These are phyloP conservation scores for Phylloscopus trochilus DNA, from an alignment of 2,113 vertebrate species.

Conservation along the genomic window DNA sequence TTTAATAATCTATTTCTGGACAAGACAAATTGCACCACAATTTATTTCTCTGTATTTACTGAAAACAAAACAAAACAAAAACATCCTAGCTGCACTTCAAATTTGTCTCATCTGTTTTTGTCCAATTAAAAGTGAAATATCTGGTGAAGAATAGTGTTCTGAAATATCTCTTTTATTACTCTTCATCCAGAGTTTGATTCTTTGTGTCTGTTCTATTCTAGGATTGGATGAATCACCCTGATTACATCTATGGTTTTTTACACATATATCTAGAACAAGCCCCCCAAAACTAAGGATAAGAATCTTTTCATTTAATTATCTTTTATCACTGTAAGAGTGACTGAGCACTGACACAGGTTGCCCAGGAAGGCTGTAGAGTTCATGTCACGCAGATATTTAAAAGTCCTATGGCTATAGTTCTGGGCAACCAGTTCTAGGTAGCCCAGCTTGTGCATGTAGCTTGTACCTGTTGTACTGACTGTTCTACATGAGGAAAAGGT, in stretches of 20 bases:
- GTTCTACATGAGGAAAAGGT: not conserved
- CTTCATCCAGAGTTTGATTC: not conserved
- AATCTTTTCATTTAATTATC: not conserved
- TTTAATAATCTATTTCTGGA: not conserved
- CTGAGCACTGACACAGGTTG: not conserved
- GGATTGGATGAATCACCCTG: not conserved
- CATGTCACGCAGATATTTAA: not conserved
- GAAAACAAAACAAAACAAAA: not conserved
- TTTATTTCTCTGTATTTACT: not conserved
- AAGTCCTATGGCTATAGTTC: not conserved
- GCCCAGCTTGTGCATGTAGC: not conserved
- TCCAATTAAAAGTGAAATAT: not conserved
- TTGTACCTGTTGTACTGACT: not conserved
- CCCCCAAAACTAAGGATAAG: not conserved
- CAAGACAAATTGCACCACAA: not conserved
- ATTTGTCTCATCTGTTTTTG: not conserved
- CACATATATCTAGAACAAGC: not conserved
- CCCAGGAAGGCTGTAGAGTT: not conserved
- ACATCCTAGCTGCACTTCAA: not conserved
- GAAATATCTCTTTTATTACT: not conserved
- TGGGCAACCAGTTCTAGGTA: fast-evolving
- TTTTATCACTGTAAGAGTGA: not conserved
- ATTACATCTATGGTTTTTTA: not conserved
- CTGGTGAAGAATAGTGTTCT: not conserved
- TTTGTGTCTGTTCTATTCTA: not conserved